Percentiles rank a stretch among this genome's conserved stretches.
phyloP scores from a whole-genome alignment of 2,113 vertebrate genomes.

The Malurus alboscapulatus region DNA sequence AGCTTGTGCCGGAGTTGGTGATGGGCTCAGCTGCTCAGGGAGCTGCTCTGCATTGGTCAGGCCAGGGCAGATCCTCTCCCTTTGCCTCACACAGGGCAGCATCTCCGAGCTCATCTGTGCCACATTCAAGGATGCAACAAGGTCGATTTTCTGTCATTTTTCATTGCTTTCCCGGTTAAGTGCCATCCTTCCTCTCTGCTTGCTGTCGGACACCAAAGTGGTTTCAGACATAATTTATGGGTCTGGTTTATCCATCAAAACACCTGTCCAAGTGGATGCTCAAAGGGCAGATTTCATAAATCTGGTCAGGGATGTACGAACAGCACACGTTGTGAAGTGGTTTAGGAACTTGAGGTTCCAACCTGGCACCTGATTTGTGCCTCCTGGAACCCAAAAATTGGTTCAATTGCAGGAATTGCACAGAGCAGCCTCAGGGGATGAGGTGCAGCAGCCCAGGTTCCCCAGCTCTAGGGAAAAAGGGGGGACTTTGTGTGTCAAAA shows the following conservation, averaged over 20 bases:
- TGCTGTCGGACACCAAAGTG: background rate
- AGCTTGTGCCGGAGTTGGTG: background rate
- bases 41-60: background rate
- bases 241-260: slow-evolving; percentile 18
- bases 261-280: background rate
- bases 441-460: background rate
- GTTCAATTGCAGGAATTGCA: too few species aligned
- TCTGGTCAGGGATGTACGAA: rapidly evolving
- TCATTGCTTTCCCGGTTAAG: background rate
- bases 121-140: background rate
- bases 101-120: background rate
- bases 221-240: slow-evolving; percentile 9
- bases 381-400: background rate
- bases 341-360: background rate
- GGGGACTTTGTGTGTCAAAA: background rate
- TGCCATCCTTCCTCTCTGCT: background rate
- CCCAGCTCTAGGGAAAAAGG: rapidly evolving
- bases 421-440: rapidly evolving
- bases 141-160: background rate
- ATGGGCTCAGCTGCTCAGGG: background rate
- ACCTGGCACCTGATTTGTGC: background rate
- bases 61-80: background rate
- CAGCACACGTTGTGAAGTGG: rapidly evolving
- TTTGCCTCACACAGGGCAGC: background rate
- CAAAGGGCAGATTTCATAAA: background rate